Evolutionary conservation across 2,888 invertebrate genomes (phyloP), one percentile per base, ranked within the genome.

Genomic region (Harpagoxenus sublaevis): DNA sequence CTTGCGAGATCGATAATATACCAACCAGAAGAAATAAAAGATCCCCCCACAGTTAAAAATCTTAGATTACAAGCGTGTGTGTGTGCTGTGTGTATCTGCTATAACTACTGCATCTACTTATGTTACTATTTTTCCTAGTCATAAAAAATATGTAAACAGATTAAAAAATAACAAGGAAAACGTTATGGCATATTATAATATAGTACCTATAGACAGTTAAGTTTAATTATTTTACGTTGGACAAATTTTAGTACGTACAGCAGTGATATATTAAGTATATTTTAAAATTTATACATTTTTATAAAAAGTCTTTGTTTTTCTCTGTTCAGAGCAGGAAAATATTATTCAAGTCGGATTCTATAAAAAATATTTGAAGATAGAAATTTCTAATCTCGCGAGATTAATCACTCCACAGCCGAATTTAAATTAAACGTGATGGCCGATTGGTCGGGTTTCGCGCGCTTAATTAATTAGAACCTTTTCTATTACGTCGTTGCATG

Each of bases 381-480:
- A 35, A 71, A 48, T 60, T 60, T 71, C 8, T 42, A 45, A 48
- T 71, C 35, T 70, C 10, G 48, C 42, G 42, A 48, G 48, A 57
- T 79, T 57, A 79, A 79, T 79, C 31, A 78, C 45, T 48, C 15
- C 31, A 15, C 48, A 8, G n/a, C 10, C 53, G 31, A 42, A 68
- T 66, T 68, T 55, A 78, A 78, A 78, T 78, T 42, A 78, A 68
- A 39, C n/a, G n/a, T 12, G 31, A 55, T 18, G 66, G 73, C 4
- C 15, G 55, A n/a, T n/a, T 42, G 39, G 31, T 31, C 42, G 77
- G 55, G 10, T 81, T 18, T 60, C 55, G 73, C 73, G 9, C 45
- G 35, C 35, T 83, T 60, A 77, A 83, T 74, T 87, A 87, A 87
- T 87, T 79, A 68, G 39, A 81, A 83, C 35, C 79, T 83, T 88